Evolutionary conservation across 2,113 vertebrate genomes (phyloP).

Genomic region (Lepus timidus): DNA sequence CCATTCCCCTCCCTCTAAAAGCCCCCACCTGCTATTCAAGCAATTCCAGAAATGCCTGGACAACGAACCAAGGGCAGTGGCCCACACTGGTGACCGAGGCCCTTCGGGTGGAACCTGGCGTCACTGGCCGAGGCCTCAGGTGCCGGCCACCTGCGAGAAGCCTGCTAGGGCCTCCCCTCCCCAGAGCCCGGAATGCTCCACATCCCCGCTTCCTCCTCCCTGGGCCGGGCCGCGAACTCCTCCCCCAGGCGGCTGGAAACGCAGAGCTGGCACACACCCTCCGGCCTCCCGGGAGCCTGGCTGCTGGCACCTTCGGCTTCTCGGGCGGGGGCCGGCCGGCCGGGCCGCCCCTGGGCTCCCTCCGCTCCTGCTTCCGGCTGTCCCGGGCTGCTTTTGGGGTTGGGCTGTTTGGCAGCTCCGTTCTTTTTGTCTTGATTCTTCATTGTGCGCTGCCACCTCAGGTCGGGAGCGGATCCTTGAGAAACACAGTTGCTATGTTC

Average conservation of each 20-base stretch:
- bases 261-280: slow-evolving; percentile 60
- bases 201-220: slow-evolving; percentile 9
- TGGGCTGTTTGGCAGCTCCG: slow-evolving; percentile 80
- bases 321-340: background rate
- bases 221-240: slow-evolving; percentile 26
- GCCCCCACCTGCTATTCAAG: background rate
- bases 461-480: slow-evolving; percentile 53
- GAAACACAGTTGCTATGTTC: background rate
- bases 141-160: background rate
- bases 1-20: background rate
- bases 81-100: background rate
- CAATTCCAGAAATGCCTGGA: slow-evolving; percentile 15
- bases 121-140: background rate
- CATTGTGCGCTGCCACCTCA: slow-evolving; percentile 75
- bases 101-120: background rate
- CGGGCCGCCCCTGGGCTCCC: slow-evolving; percentile 8
- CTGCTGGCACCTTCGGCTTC: slow-evolving; percentile 30
- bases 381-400: slow-evolving; percentile 57
- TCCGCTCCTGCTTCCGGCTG: slow-evolving; percentile 81
- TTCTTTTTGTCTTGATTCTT: slow-evolving; percentile 89
- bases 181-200: background rate
- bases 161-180: background rate
- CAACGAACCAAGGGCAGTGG: background rate
- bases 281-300: background rate
- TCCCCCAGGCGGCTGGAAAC: slow-evolving; percentile 33